Base-by-base conservation (phyloP, 2,888 invertebrate species). In the Chorisops tibialis region DNA sequence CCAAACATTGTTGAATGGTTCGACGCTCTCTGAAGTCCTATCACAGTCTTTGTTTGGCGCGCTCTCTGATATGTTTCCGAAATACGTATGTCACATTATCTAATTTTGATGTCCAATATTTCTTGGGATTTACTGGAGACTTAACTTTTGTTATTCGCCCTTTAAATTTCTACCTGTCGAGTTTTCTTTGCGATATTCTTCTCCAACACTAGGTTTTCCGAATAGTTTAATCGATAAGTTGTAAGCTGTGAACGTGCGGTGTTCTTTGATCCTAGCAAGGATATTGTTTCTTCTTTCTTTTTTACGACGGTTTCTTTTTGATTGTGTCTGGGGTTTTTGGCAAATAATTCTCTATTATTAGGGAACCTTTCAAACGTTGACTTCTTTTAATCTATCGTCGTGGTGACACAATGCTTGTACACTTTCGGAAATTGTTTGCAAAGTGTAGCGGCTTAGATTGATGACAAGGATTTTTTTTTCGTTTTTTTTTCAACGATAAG, bases 41-140 rank as follows among this genome's bases (percentile, higher is more conserved):
- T 22, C 14, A 19, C 3, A 16, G n/a, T n/a, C n/a, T 47, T 47
- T 22, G 21, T 47, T 47, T 47, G 19, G 21, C 21, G n/a, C 14
- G 16, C 21, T 39, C 41, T 43, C 45, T 30, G 30, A 30, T n/a
- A n/a, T 30, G 43, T n/a, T 21, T 24, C 50, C n/a, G 21, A 35
- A 24, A 45, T 56, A n/a, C n/a, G n/a, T n/a, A 45, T 56, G 43
- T 56, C 45, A 30, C 45, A 45, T 56, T 56, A 56, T 30, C 43
- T 56, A 56, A 56, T 56, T 56, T 30, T 43, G 56, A 56, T 45
- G 43, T 56, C 24, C 56, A 56, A 56, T 56, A 56, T 43, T 24
- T 54, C 19, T 11, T 21, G 11, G 45, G 56, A 56, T 43, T 56
- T 18, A 45, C 18, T 16, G n/a, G 21, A 52, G 37, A 19, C 37